Evolutionary conservation across 1,140 invertebrate genomes (phyloP), one percentile per base, ranked within the genome.

Genomic region (Ditylenchus dipsaci): DNA sequence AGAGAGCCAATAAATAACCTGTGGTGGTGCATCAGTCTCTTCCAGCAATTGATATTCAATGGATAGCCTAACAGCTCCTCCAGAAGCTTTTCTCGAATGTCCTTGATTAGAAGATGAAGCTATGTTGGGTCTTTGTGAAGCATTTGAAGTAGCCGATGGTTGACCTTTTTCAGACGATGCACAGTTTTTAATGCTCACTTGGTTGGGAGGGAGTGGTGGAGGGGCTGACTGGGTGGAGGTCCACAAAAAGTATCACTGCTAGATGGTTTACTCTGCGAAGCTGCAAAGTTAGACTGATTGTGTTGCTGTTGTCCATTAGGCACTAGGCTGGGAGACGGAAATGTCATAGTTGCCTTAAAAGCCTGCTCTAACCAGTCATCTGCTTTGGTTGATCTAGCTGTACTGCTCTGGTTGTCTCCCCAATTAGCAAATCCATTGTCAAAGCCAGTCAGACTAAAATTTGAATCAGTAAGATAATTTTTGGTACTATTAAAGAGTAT

Each of bases 31-130:
- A 21, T 76, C 76, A 23, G 67, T 76, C 62, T 77, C 76, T 63
- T 77, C 73, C 27, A 77, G 63, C 38, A 77, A 60, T 47, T 80
- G 69, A 47, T 77, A 77, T 43, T 69, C 69, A 62, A 77, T 77
- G 11, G 70, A 78, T 38, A 72, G 49, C 13, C 64, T 29, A 15
- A 30, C 53, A n/a, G 26, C 63, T n/a, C 27, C 53, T 17, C 38
- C 27, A 1, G 60, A 69, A 47, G 42, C 1, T 27, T 68, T 70
- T 43, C 65, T 21, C 21, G 59, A 21, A 42, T 57, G 67, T 49
- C 23, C 27, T 57, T 49, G 30, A 29, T 15, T 64, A 27, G 17
- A 33, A 19, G 38, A 13, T 53, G 33, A 13, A 17, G 65, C 26
- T 63, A 23, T 23, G n/a, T 47, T n/a, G 27, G 27, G 27, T 60